phyloP scores from a whole-genome alignment of 1,140 invertebrate species.

The Pararge aegeria region DNA sequence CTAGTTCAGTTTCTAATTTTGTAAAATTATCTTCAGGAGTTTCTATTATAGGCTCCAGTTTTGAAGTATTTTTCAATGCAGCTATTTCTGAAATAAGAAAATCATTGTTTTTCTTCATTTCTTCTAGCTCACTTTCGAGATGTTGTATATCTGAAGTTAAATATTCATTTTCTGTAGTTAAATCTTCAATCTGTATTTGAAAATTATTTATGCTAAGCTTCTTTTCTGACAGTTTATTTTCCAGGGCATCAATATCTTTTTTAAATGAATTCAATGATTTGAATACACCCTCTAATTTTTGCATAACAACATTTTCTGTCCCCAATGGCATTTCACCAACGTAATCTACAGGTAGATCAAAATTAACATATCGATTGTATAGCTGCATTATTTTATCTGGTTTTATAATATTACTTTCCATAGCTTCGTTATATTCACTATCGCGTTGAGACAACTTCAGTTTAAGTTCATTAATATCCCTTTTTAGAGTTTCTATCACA shows the following conservation, averaged over 20 bases:
- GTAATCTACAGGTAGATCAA: conserved; percentile 69
- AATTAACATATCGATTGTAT: conserved; percentile 76
- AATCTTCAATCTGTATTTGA: conserved; percentile 70
- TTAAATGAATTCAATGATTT: conserved; percentile 66
- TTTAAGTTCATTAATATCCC: conserved; percentile 75
- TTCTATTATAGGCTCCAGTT: conserved; percentile 84
- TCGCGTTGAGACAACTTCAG: conserved; percentile 66
- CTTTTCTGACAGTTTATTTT: conserved; percentile 67
- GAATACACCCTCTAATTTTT: conserved; percentile 64
- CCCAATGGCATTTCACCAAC: conserved; percentile 63
- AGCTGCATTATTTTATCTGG: conserved; percentile 72
- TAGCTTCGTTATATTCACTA: conserved; percentile 40
- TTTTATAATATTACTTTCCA: conserved; percentile 58
- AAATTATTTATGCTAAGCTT: conserved; percentile 59
- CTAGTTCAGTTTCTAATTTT: conserved; percentile 82
- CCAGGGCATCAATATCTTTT: conserved; percentile 64
- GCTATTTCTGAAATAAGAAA: conserved; percentile 82
- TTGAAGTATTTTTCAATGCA: conserved; percentile 80
- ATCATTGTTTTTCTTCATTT: conserved; percentile 85
- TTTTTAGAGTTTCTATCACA: conserved; percentile 73
- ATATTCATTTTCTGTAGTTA: conserved; percentile 80
- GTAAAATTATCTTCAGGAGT: conserved; percentile 83
- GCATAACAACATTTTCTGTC: conserved; percentile 58
- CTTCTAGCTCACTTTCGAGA: conserved; percentile 82
- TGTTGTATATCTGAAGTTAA: conserved; percentile 81